Evolutionary conservation across 1,140 invertebrate species (phyloP), one percentile per base, ranked within the genome.

Genomic region (Metaphire vulgaris): DNA sequence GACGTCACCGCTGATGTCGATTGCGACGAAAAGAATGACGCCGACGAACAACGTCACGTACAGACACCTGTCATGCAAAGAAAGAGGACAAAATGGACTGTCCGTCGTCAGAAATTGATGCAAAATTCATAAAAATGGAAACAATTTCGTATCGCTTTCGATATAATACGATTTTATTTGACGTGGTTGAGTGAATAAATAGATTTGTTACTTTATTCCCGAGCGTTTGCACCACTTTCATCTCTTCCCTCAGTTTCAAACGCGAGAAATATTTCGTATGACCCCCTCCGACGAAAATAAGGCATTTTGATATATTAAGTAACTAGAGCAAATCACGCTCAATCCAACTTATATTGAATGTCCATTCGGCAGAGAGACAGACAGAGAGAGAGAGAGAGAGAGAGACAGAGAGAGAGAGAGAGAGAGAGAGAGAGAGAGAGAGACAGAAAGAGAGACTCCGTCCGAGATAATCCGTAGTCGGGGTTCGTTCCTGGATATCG

Each of bases 1-100:
- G 26, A 69, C 28, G 72, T 77, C 76, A n/a, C 33, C 28, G 71
- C 64, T 29, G 32, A 77, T 71, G 65, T 77, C 76, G n/a, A 77
- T 74, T 28, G 70, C 72, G 12, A 77, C 28, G 33, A 77, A 77
- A 21, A 72, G 34, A 26, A 77, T 29, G 33, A 74, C 64, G 26
- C 31, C 72, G 2, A 74, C 28, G 16, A 74, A 21, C 6, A 77
- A 30, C 21, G 33, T 41, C 33, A 33, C 56, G 72, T 74, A 77
- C 29, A 69, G 33, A 33, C 30, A 26, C 76, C 76, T 77, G 67
- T 69, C 12, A 26, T 2, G 67, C 6, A 12, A 26, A 69, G 2
- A 12, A 12, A 69, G 67, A 69, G 2, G 12, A 69, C 30, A 73
- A 15, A 72, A 15, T 16, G 1, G 56, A 21, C 15, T 73, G 28